Conservation (phyloP, 2,113 vertebrate genomes). For the Eubucco bourcierii region DNA sequence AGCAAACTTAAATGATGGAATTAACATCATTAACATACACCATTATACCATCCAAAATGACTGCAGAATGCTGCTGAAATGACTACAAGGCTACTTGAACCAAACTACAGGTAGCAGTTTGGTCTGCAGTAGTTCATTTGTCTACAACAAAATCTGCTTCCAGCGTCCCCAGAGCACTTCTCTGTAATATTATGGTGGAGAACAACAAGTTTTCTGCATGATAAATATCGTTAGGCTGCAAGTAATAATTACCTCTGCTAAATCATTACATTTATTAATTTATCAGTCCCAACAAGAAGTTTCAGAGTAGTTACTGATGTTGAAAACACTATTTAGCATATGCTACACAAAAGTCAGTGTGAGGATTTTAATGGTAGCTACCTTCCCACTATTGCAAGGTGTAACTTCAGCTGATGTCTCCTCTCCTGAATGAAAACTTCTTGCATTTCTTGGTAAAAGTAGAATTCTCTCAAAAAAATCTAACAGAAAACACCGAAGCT, state of each 20-base stretch:
- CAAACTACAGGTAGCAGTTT: background rate
- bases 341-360: background rate
- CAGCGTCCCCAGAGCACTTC: background rate
- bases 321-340: background rate
- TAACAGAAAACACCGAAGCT: background rate
- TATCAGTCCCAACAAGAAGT: background rate
- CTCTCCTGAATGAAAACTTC: background rate
- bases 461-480: background rate
- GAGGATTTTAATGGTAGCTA: background rate
- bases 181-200: background rate
- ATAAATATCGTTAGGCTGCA: background rate
- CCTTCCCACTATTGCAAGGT: background rate
- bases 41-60: background rate
- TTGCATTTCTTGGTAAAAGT: background rate
- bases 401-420: background rate
- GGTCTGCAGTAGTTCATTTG: background rate
- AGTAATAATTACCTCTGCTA: background rate
- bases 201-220: background rate
- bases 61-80: background rate
- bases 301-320: background rate
- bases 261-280: background rate
- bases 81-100: background rate
- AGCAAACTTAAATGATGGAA: constrained; percentile 1
- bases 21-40: background rate
- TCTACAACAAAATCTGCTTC: background rate